Evolutionary conservation across 2,797 vertebrate genomes (phyloP), one percentile per base, ranked within the genome.

Genomic region (Takifugu ocellatus): DNA sequence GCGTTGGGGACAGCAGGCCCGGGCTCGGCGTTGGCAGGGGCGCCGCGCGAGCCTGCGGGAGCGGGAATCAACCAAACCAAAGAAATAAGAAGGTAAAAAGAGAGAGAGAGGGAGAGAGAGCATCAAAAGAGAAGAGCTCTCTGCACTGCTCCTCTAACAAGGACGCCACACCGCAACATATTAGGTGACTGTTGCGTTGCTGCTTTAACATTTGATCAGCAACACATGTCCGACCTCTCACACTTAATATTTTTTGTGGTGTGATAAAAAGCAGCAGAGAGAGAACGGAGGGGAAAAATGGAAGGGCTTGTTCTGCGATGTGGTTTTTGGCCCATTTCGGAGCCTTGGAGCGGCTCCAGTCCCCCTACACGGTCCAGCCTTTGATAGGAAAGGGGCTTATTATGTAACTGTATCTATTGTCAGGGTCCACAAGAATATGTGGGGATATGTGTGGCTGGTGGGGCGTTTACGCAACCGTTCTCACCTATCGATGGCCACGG

Each of bases 361-460:
- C 79, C 61, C 74, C 83, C 65, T 57, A 0, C 46, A n/a, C 25
- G 61, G 62, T 78, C 79, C 75, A 67, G 82, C 70, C 84, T 89
- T 89, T 89, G 85, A 90, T 89, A 89, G 85, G 82, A 79, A 88
- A 75, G 82, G 79, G 79, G 58, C 74, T 89, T 78, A 82, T 89
- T 89, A 89, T 89, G 89, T 85, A 90, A 89, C 87, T 68, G 72
- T 83, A 84, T 89, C 87, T 88, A 87, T 89, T 91, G 87, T 90
- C 79, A 77, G 54, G 76, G 66, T 82, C 78, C 74, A 68, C 82
- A 86, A 87, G 81, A 88, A 87, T 86, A 72, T 53, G 52, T 59
- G 9, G 63, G 54, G 54, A 21, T 56, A 42, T 58, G 54, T 55
- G 33, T 63, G 15, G 66, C 42, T 54, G 4, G 68, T 59, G 25